A percentile compares a stretch with the other conserved stretches of the same genome.
Conservation (phyloP, 2,113 vertebrate species). For the Cinclus mexicanus region DNA sequence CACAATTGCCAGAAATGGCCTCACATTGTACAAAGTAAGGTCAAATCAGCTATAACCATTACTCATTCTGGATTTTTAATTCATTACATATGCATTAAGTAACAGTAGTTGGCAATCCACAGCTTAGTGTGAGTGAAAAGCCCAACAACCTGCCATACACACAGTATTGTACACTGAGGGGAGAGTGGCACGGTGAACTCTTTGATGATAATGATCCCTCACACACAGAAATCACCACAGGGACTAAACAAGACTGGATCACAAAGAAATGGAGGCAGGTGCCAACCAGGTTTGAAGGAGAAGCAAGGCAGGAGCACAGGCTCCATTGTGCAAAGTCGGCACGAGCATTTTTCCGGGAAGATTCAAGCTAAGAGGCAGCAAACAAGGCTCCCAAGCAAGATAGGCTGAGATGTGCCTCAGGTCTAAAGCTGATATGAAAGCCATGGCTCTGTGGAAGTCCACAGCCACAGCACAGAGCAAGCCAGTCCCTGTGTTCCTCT, state of each 20-base stretch:
- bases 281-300: neutral
- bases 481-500: neutral
- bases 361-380: neutral
- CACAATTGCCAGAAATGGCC: slow-evolving; percentile 67
- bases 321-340: neutral
- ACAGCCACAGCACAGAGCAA: neutral
- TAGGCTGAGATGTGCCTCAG: neutral
- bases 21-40: slow-evolving; percentile 65
- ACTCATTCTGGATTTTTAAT: slow-evolving; percentile 47
- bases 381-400: neutral
- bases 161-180: neutral
- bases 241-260: neutral
- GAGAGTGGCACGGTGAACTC: neutral
- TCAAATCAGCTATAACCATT: slow-evolving; percentile 73
- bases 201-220: neutral
- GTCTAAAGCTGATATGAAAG: neutral
- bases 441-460: neutral
- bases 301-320: neutral
- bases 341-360: neutral
- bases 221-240: neutral
- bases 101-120: slow-evolving; percentile 8
- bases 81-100: slow-evolving; percentile 58
- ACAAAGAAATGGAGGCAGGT: neutral
- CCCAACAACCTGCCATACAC: neutral
- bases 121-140: neutral